Evolutionary conservation across 2,113 vertebrate genomes (phyloP).

Genomic region (Tragelaphus strepsiceros): DNA sequence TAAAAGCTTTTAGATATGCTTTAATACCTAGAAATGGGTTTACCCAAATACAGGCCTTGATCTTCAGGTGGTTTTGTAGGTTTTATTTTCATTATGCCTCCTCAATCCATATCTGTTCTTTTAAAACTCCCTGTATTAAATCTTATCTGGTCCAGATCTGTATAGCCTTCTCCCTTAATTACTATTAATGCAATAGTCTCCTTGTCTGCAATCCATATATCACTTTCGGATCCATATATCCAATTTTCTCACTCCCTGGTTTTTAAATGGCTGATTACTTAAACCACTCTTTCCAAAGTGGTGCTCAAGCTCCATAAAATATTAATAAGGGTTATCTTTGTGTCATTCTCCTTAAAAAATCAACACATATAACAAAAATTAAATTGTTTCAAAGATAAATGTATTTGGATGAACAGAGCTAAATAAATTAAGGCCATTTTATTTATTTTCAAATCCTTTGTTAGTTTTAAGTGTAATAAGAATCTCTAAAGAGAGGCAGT

Average conservation of each 20-base stretch:
- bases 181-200: neutral
- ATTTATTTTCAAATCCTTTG: neutral
- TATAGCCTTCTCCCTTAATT: neutral
- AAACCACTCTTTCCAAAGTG: neutral
- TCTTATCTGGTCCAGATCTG: neutral
- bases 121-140: neutral
- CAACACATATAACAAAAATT: neutral
- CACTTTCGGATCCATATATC: neutral
- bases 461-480: neutral
- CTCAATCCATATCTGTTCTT: neutral
- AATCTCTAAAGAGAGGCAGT: neutral
- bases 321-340: neutral
- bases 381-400: neutral
- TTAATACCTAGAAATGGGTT: neutral
- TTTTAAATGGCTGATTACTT: neutral
- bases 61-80: neutral
- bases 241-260: neutral
- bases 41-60: neutral
- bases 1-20: neutral
- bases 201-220: neutral
- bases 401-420: neutral
- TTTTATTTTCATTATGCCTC: neutral
- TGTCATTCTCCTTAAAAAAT: neutral
- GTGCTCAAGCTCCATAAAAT: neutral
- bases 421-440: neutral